A percentile compares a stretch with the other conserved stretches of the same genome.
Conservation (phyloP, 2,797 vertebrate species). For the Rhabdomys pumilio region DNA sequence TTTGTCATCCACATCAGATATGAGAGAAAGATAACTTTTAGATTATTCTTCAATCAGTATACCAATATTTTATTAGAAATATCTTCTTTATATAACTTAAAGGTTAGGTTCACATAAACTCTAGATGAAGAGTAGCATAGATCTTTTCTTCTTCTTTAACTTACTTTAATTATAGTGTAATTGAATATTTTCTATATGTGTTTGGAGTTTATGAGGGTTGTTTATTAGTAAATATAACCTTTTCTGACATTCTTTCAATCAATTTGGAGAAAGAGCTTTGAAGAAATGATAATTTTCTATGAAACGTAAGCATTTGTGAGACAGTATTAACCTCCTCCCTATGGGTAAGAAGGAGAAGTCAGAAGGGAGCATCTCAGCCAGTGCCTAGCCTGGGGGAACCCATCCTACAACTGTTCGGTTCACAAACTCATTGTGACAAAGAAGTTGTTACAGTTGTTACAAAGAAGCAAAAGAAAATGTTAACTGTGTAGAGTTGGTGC, state of each 20-base stretch:
- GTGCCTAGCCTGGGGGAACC: not conserved
- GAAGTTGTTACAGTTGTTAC: not conserved
- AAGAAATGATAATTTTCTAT: slow-evolving; percentile 18
- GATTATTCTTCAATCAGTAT: not conserved
- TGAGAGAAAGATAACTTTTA: slow-evolving; percentile 9
- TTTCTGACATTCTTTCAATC: not conserved
- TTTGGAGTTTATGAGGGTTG: not conserved
- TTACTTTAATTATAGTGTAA: not conserved
- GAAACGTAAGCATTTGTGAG: slow-evolving; percentile 31
- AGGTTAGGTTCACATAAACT: not conserved
- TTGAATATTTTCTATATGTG: not conserved
- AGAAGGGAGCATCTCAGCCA: not conserved
- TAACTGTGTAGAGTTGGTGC: not conserved
- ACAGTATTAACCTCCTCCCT: not conserved
- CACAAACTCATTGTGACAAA: not conserved
- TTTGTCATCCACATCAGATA: not conserved
- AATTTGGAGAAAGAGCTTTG: slow-evolving; percentile 6
- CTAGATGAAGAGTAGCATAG: not conserved
- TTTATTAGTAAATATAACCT: not conserved
- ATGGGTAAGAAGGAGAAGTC: not conserved
- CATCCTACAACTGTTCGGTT: not conserved
- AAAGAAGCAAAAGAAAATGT: slow-evolving; percentile 40
- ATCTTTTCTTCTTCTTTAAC: not conserved
- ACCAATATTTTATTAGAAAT: slow-evolving; percentile 8
- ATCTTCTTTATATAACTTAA: slow-evolving; percentile 19